A percentile compares a stretch with the other conserved stretches of the same genome.
These are phyloP conservation scores for Sinocyclocheilus maitianheensis DNA, from an alignment of 2,113 vertebrate genomes.

Conservation along the genomic window DNA sequence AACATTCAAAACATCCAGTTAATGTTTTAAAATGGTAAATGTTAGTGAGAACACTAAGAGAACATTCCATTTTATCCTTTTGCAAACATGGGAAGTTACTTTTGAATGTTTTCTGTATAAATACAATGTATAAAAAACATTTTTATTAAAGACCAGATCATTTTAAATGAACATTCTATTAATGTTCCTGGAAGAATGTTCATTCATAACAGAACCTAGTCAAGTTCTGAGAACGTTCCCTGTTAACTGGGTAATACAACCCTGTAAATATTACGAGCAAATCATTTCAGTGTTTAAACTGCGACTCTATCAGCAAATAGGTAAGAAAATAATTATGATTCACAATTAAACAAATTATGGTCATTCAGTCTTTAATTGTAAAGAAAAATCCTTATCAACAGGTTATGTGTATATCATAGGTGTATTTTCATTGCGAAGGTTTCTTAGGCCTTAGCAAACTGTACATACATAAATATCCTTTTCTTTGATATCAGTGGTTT, in stretches of 20 bases:
- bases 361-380: slow-evolving; percentile 34
- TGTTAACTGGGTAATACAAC: neutral
- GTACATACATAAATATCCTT: slow-evolving; percentile 81
- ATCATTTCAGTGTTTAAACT: neutral
- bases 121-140: too few relatives aligned
- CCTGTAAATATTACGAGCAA: neutral
- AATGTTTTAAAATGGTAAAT: too few relatives aligned
- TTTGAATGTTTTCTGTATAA: too few relatives aligned
- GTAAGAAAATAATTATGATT: neutral
- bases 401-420: slow-evolving; percentile 50
- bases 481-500: slow-evolving; percentile 14
- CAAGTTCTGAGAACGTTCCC: too few relatives aligned
- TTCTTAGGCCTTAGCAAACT: slow-evolving; percentile 80
- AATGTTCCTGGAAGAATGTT: too few relatives aligned
- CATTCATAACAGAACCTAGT: too few relatives aligned
- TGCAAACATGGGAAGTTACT: too few relatives aligned
- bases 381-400: slow-evolving; percentile 43
- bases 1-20: neutral
- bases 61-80: too few relatives aligned
- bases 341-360: neutral
- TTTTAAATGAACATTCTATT: too few relatives aligned
- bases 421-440: slow-evolving; percentile 64
- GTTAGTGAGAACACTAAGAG: too few relatives aligned
- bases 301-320: neutral
- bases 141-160: too few relatives aligned